phyloP scores from a whole-genome alignment of 2,113 vertebrate genomes.

The Edolisoma coerulescens region DNA sequence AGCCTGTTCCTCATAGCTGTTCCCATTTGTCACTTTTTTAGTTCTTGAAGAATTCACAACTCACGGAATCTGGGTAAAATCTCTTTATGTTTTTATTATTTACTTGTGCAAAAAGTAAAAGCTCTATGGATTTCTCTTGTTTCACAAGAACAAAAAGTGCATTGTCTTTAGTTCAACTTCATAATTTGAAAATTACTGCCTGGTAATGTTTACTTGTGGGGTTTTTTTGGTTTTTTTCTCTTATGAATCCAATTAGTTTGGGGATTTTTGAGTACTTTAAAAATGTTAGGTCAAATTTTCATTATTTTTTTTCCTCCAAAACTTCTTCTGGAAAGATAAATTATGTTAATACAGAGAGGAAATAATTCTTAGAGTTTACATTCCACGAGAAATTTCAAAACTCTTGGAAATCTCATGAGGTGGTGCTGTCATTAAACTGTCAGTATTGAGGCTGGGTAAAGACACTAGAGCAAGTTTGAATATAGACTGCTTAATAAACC shows the following conservation, averaged over 20 bases:
- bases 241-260: neutral
- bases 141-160: neutral
- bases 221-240: neutral
- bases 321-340: neutral
- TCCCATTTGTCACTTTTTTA: neutral
- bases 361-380: neutral
- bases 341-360: neutral
- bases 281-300: neutral
- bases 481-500: neutral
- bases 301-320: rapidly evolving
- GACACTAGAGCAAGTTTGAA: neutral
- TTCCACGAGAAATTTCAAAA: neutral
- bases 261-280: neutral
- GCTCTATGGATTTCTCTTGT: neutral
- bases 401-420: neutral
- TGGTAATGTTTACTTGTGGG: neutral
- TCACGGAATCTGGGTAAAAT: neutral
- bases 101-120: neutral
- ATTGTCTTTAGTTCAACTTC: neutral
- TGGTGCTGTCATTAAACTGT: neutral
- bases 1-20: neutral
- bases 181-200: neutral
- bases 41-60: neutral
- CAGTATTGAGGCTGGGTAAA: neutral
- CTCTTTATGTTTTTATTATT: neutral